Evolutionary conservation across 2,113 vertebrate genomes (phyloP).

Genomic region (Rhynchomys soricoides): DNA sequence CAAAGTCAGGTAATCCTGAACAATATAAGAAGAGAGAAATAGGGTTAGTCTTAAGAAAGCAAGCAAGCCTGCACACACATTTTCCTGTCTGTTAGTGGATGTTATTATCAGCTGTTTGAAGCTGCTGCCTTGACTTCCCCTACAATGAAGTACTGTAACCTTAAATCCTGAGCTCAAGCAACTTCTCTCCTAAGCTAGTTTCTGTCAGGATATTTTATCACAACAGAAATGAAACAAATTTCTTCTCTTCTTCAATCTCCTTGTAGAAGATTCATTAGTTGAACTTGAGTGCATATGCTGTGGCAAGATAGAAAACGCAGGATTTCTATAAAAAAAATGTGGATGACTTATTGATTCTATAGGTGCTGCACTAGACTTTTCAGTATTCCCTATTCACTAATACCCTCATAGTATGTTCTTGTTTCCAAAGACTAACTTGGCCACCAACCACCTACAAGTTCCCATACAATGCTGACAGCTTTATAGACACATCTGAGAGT

Average conservation of each 20-base stretch:
- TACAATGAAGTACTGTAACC: not conserved
- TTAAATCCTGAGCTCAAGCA: not conserved
- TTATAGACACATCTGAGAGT: not conserved
- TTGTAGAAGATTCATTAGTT: slow-evolving; percentile 50
- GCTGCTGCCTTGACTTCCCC: not conserved
- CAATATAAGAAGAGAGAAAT: not conserved
- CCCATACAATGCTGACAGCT: not conserved
- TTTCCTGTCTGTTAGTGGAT: not conserved
- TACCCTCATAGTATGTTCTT: not conserved
- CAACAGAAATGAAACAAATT: not conserved
- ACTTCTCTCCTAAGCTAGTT: not conserved
- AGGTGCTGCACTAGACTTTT: slow-evolving; percentile 44
- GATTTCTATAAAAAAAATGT: not conserved
- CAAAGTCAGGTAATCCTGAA: not conserved
- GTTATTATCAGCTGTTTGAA: not conserved
- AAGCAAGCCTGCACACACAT: not conserved
- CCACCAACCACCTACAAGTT: slow-evolving; percentile 37
- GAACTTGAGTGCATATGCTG: not conserved
- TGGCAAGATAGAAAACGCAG: not conserved
- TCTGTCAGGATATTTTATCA: not conserved
- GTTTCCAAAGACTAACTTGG: slow-evolving; percentile 11
- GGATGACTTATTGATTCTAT: not conserved
- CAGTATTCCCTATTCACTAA: not conserved
- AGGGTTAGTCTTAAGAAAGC: not conserved
- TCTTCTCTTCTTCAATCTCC: slow-evolving; percentile 14